Conservation (phyloP, 2,797 vertebrate genomes). For the Anisognathus igniventris region DNA sequence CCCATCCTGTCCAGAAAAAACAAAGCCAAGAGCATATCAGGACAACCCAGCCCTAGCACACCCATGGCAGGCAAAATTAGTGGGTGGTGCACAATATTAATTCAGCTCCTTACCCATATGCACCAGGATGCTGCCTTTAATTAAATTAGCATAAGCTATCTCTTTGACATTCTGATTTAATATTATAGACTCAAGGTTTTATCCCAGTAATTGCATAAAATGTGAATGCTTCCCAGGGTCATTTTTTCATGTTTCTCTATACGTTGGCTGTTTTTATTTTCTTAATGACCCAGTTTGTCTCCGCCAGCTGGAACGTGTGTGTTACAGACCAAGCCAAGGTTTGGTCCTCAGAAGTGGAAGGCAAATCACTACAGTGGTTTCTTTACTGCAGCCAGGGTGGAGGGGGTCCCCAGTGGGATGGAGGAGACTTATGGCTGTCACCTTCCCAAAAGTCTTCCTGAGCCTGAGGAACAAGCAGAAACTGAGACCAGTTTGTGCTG, state of each 20-base stretch:
- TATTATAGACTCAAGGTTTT: neutral
- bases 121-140: conserved; percentile 37
- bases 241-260: neutral
- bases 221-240: neutral
- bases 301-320: neutral
- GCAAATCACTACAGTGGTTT: neutral
- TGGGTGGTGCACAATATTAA: neutral
- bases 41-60: neutral
- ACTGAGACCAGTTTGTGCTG: neutral
- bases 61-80: neutral
- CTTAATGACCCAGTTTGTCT: conserved; percentile 8
- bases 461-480: neutral
- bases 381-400: neutral
- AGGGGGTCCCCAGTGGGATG: neutral
- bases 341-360: neutral
- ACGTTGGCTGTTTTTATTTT: neutral
- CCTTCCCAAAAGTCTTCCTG: neutral
- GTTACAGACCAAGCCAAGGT: neutral
- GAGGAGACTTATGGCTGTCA: neutral
- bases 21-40: neutral
- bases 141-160: conserved; percentile 59
- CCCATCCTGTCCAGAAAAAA: neutral
- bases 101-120: neutral
- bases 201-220: conserved; percentile 15
- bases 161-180: conserved; percentile 34